Evolutionary conservation across 2,113 vertebrate genomes (phyloP).

Genomic region (Percopsis transmontana): DNA sequence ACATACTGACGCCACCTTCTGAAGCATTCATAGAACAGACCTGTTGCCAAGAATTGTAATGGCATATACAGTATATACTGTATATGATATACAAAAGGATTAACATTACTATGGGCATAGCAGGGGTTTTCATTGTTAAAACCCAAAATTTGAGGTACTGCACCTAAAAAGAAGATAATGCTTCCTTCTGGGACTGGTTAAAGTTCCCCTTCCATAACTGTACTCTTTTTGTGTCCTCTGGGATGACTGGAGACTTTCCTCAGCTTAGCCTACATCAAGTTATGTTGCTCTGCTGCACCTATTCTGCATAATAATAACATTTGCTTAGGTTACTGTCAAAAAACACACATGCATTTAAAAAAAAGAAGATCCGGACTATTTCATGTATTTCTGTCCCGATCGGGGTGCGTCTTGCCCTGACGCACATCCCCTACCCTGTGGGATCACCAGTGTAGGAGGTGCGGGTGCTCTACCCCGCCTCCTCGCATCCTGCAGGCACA

Average conservation of each 20-base stretch:
- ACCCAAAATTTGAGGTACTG: background rate
- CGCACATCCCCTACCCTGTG: no score
- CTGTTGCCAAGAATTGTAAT: slow-evolving; percentile 8
- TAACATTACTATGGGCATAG: background rate
- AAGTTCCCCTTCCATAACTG: slow-evolving; percentile 4
- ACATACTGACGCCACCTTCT: slow-evolving; percentile 11
- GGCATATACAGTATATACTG: no score
- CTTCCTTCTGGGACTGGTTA: background rate
- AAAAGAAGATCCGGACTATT: no score
- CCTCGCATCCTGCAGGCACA: no score
- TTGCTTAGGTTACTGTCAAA: no score
- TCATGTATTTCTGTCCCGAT: no score
- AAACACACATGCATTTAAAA: no score
- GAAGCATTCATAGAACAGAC: slow-evolving; percentile 22
- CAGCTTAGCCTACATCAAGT: background rate
- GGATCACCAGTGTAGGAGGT: no score
- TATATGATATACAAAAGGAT: background rate
- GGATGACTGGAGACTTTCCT: no score
- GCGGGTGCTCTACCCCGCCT: no score
- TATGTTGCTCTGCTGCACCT: background rate
- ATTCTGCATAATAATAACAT: no score
- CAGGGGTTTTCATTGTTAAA: background rate
- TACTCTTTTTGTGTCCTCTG: background rate
- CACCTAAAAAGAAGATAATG: background rate
- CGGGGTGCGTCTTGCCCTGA: no score